Evolutionary conservation across 2,113 vertebrate genomes (phyloP).

Genomic region (Miniopterus natalensis): DNA sequence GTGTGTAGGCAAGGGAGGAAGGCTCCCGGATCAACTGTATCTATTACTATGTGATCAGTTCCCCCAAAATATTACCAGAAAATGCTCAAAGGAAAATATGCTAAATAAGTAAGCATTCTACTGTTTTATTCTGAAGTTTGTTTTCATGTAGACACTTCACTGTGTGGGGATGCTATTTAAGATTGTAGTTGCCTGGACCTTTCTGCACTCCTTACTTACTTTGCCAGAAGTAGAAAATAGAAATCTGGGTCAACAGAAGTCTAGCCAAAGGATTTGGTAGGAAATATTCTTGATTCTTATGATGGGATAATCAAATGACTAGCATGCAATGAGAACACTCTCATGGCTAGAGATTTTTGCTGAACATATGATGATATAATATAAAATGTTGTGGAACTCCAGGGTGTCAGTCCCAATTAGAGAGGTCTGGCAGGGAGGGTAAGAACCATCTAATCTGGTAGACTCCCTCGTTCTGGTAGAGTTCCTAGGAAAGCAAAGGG

Average conservation of each 20-base stretch:
- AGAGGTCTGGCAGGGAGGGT: not conserved
- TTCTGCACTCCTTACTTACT: not conserved
- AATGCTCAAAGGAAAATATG: not conserved
- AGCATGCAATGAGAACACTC: not conserved
- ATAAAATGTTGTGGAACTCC: not conserved
- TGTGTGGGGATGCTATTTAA: not conserved
- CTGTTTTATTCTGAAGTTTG: not conserved
- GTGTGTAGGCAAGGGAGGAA: not conserved
- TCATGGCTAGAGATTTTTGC: not conserved
- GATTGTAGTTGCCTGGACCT: not conserved
- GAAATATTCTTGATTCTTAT: not conserved
- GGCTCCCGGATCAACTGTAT: not conserved
- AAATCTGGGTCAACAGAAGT: not conserved
- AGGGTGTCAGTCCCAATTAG: not conserved
- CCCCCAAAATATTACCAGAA: not conserved
- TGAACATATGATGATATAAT: not conserved
- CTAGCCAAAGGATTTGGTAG: not conserved
- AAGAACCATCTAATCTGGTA: not conserved
- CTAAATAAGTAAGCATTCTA: not conserved
- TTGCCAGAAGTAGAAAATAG: not conserved
- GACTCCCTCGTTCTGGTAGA: not conserved
- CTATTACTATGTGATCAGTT: not conserved
- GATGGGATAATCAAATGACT: not conserved
- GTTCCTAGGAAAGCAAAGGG: not conserved
- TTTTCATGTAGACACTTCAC: not conserved